phyloP scores from a whole-genome alignment of 2,113 vertebrate species.

The Rostratula benghalensis region DNA sequence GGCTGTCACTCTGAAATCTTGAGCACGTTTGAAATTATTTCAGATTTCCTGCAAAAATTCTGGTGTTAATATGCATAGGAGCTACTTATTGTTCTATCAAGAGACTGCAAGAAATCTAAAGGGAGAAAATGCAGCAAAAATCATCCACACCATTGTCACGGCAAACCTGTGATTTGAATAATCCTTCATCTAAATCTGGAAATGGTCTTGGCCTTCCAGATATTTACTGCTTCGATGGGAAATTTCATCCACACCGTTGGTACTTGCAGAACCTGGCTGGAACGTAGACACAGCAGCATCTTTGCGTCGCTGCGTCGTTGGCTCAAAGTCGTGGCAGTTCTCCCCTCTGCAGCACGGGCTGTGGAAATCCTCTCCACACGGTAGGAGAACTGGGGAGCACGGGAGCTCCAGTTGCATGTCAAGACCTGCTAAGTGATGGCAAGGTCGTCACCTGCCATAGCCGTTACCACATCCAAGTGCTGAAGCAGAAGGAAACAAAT shows the following conservation, averaged over 20 bases:
- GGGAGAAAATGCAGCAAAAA: not conserved
- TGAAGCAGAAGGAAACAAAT: not conserved
- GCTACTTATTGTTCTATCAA: not conserved
- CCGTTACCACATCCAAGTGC: not conserved
- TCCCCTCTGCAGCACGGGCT: not conserved
- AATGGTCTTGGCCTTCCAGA: not conserved
- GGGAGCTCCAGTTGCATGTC: not conserved
- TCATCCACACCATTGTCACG: not conserved
- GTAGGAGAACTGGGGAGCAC: not conserved
- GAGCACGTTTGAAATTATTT: not conserved
- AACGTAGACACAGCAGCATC: not conserved
- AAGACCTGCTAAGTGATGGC: not conserved
- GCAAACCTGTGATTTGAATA: not conserved
- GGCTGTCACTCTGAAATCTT: not conserved
- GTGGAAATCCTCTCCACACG: not conserved
- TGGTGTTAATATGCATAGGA: not conserved
- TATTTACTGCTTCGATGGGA: not conserved
- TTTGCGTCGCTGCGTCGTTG: fast-evolving
- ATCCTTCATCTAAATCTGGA: not conserved
- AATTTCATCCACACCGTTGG: not conserved
- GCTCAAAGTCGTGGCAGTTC: not conserved
- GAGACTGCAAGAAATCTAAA: not conserved
- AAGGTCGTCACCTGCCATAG: not conserved
- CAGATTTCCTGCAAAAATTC: not conserved
- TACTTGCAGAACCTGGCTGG: not conserved